Evolutionary conservation across 2,797 vertebrate species (phyloP).

Genomic region (Gallinago solitaria): DNA sequence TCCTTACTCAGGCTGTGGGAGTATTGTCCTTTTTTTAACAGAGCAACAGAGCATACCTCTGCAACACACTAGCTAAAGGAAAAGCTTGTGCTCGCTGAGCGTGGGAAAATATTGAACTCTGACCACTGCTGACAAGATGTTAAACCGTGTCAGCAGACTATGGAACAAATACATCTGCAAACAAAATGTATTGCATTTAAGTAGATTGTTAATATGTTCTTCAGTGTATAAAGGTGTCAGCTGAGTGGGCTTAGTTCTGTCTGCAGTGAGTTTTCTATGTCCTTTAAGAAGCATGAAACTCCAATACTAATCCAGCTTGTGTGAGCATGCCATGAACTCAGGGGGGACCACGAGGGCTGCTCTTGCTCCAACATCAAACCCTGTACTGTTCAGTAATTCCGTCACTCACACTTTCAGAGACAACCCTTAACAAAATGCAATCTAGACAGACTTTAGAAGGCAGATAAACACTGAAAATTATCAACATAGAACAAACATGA

Average conservation of each 20-base stretch:
- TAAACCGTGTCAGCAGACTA: not conserved
- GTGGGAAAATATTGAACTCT: not conserved
- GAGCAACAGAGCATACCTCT: fast-evolving
- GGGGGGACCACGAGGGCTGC: not conserved
- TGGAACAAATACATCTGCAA: not conserved
- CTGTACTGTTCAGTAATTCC: not conserved
- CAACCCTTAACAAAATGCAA: not conserved
- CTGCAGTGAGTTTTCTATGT: not conserved
- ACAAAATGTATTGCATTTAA: not conserved
- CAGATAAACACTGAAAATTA: constrained; percentile 22
- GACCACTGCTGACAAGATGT: not conserved
- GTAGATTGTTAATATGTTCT: not conserved
- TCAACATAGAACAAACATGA: not conserved
- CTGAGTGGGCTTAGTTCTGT: not conserved
- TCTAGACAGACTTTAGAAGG: not conserved
- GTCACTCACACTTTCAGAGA: not conserved
- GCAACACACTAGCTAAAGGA: not conserved
- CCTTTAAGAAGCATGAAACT: not conserved
- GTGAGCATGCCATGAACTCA: not conserved
- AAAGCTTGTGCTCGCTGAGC: not conserved
- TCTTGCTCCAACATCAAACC: not conserved
- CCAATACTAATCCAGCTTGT: not conserved
- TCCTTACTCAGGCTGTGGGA: not conserved
- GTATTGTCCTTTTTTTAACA: not conserved
- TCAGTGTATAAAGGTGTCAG: not conserved